Evolutionary conservation across 2,797 vertebrate genomes (phyloP).

Genomic region (Bovichtus variegatus): DNA sequence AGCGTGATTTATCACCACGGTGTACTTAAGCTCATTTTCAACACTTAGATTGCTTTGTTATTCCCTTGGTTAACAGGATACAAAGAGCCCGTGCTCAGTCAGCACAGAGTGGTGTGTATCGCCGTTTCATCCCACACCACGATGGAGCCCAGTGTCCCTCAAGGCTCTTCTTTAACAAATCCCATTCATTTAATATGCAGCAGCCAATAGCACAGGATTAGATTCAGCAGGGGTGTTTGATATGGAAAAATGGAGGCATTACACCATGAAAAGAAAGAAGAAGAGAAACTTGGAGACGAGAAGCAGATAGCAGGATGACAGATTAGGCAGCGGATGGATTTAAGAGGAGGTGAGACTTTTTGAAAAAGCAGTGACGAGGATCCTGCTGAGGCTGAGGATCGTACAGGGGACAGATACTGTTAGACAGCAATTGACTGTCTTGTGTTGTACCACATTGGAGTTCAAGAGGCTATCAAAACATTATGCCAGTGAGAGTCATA

Average conservation of each 20-base stretch:
- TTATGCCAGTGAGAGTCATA: slow-evolving; percentile 62
- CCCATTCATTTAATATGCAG: slow-evolving; percentile 75
- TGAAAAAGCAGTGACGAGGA: neutral
- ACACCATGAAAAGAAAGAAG: slow-evolving; percentile 55
- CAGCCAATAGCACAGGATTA: slow-evolving; percentile 72
- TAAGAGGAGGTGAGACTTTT: slow-evolving; percentile 34
- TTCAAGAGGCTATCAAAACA: slow-evolving; percentile 77
- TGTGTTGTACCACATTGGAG: slow-evolving; percentile 35
- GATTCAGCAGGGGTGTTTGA: slow-evolving; percentile 66
- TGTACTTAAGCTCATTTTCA: slow-evolving; percentile 67
- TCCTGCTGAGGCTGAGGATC: slow-evolving; percentile 37
- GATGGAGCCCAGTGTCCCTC: slow-evolving; percentile 60
- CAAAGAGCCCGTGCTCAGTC: slow-evolving; percentile 60
- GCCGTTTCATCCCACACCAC: slow-evolving; percentile 54
- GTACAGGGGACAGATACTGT: slow-evolving; percentile 15
- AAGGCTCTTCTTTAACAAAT: slow-evolving; percentile 73
- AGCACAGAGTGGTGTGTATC: slow-evolving; percentile 50
- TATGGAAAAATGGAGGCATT: slow-evolving; percentile 63
- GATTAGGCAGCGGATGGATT: slow-evolving; percentile 39
- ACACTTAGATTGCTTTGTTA: slow-evolving; percentile 44
- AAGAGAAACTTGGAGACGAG: slow-evolving; percentile 25
- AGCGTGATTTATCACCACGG: slow-evolving; percentile 26
- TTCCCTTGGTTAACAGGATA: slow-evolving; percentile 56
- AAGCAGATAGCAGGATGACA: slow-evolving; percentile 38
- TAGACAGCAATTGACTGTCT: slow-evolving; percentile 46